phyloP scores from a whole-genome alignment of 2,113 vertebrate species.

The Paedocypris sp. region DNA sequence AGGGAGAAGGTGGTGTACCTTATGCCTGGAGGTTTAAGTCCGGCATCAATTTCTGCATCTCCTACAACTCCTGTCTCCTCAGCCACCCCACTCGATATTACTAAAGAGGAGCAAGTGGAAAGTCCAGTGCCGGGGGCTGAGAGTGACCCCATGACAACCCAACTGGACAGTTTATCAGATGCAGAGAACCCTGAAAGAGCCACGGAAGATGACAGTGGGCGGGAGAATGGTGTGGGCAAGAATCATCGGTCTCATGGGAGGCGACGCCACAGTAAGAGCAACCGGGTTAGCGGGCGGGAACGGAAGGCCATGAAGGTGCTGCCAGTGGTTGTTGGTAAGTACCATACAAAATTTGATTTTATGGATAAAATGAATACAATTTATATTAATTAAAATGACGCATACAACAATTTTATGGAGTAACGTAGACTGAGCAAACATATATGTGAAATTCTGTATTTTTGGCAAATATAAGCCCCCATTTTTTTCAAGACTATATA shows the following conservation, averaged over 20 bases:
- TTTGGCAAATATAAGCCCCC: too few relatives aligned
- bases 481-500: background rate
- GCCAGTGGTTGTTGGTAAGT: constrained; percentile 59
- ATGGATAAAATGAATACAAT: too few relatives aligned
- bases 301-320: constrained; percentile 65
- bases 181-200: constrained; percentile 39
- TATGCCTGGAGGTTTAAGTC: constrained; percentile 34
- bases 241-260: constrained; percentile 11
- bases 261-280: constrained; percentile 46
- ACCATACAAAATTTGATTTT: background rate
- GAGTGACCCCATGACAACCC: constrained; percentile 48
- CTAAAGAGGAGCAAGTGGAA: constrained; percentile 27
- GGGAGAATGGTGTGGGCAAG: constrained; percentile 41
- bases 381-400: too few relatives aligned
- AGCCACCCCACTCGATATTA: constrained; percentile 3
- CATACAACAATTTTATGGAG: too few relatives aligned
- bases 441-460: too few relatives aligned
- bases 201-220: constrained; percentile 2
- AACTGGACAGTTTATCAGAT: constrained; percentile 52
- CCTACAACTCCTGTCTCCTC: constrained; percentile 4
- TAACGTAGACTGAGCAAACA: too few relatives aligned
- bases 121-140: constrained; percentile 8
- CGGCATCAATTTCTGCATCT: constrained; percentile 27
- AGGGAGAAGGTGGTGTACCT: constrained; percentile 39
- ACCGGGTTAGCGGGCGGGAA: constrained; percentile 56